Base-by-base conservation (phyloP, 2,888 invertebrate genomes). In the Oscheius myriophilus region DNA sequence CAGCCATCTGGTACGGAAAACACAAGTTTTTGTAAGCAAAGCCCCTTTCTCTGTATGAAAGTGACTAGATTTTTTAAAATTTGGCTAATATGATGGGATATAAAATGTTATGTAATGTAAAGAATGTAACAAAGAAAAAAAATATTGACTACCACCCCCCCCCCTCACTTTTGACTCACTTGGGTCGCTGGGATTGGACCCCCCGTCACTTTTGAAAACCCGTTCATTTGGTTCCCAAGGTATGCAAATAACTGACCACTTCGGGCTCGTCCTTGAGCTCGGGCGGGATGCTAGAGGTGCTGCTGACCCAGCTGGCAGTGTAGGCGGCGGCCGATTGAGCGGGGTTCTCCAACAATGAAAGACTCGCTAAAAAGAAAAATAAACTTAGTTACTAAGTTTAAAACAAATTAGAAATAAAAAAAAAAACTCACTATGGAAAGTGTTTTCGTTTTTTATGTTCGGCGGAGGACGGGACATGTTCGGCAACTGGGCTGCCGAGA, bases 251-350 rank as follows among this genome's bases (percentile, higher is more conserved):
- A 73, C 18, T 25, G 25, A 61, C 61, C 26, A 61, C 73, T 70
- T 82, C 82, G 7, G 82, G 83, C 33, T 78, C 75, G 42, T 81
- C 81, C 63, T 76, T 77, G 67, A 80, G 65, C 12, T 83, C 83
- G 9, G 81, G 81, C 25, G 82, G 83, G 23, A 83, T 81, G 51
- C 79, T 80, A 3, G 80, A 79, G 11, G 83, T 82, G 18, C 76
- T 76, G 66, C 80, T 80, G 12, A 83, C 83, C 83, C 83, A 83
- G 21, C 68, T 76, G 6, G 83, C 83, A 3, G 83, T 83, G 68
- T 83, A 83, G 14, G 76, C 74, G 1, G 79, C 79, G 0, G 80
- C 70, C 7, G 70, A 70, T 45, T 73, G 72, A 33, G 77, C 77
- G 26, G 71, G 77, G 18, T 69, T 77, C 33, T 78, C 75, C 57